Percentiles rank a stretch among this genome's conserved stretches.
phyloP scores from a whole-genome alignment of 2,888 invertebrate species.

The Trichopria drosophilae region DNA sequence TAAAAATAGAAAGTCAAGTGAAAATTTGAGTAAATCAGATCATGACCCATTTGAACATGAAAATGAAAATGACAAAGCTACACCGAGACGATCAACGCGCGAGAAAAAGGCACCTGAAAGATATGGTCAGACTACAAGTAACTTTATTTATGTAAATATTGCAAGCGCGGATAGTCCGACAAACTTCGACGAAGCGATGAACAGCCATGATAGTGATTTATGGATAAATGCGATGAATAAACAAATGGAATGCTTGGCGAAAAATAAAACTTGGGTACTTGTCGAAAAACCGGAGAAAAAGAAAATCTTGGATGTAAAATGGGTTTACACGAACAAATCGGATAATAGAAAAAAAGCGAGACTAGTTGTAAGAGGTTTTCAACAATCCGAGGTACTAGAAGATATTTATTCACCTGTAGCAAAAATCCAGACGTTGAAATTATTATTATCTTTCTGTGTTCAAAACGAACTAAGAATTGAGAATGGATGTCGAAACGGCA shows the following conservation, averaged over 20 bases:
- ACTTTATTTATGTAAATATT: constrained; percentile 1
- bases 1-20: too few relatives aligned
- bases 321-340: not conserved
- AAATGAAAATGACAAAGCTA: constrained; percentile 4
- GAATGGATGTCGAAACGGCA: constrained; percentile 26
- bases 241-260: not conserved
- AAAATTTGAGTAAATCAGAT: too few relatives aligned
- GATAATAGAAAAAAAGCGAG: constrained; percentile 4
- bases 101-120: not conserved
- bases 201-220: not conserved
- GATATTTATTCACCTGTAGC: constrained; percentile 1
- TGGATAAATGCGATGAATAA: not conserved
- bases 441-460: not conserved
- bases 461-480: too few relatives aligned
- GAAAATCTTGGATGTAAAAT: not conserved
- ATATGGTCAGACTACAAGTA: not conserved
- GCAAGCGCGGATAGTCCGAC: constrained; percentile 2
- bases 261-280: constrained; percentile 1
- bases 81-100: too few relatives aligned
- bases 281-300: not conserved
- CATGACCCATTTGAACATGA: not conserved
- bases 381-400: not conserved
- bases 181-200: not conserved
- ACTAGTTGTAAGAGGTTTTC: constrained; percentile 1
- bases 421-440: not conserved